Evolutionary conservation across 2,888 invertebrate species (phyloP), one percentile per base, ranked within the genome.

Genomic region (Epistrophella euchroma): DNA sequence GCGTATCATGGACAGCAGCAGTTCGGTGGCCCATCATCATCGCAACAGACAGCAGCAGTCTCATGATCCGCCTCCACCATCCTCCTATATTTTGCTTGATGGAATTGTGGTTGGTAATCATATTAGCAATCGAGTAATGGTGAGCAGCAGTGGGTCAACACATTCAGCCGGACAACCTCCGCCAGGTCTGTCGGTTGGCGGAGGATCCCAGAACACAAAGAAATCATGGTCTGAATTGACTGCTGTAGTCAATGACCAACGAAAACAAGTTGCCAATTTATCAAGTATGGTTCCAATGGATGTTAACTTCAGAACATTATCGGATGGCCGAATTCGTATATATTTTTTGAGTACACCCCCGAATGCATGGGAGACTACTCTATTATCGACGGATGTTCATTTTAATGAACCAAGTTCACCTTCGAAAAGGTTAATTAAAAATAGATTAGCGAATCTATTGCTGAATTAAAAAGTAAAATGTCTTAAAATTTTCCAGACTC

Each of bases 261-360:
- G 97, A 15, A 95, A 96, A 88, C 96, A 96, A 90, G 91, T 97
- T 79, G 96, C 96, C 2, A 95, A 95, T 72, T 93, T 97, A 45
- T 97, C 97, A 0, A 95, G 96, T 1, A 96, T 97, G 94, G 95
- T 97, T 22, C 97, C 97, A 0, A 95, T 96, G 89, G 96, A 96
- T 62, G 95, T 97, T 88, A 95, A 96, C 40, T 97, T 97, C 92
- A 94, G 97, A 78, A 95, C 95, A 32, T 93, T 97, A 45, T 94
- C 95, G 71, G 97, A 96, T 92, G 97, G 96, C 43, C 95, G 96
- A 89, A 96, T 95, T 13, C 94, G 98, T 90, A 95, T 98, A 89
- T 98, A 98, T 92, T 98, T 98, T 91, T 94, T 98, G 84, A 96
- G 97, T 89, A 96, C 97, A 25, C 97, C 97, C 0, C 96, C 96